Base-by-base conservation (phyloP, 2,113 vertebrate species). In the Hippocampus guttulatus region DNA sequence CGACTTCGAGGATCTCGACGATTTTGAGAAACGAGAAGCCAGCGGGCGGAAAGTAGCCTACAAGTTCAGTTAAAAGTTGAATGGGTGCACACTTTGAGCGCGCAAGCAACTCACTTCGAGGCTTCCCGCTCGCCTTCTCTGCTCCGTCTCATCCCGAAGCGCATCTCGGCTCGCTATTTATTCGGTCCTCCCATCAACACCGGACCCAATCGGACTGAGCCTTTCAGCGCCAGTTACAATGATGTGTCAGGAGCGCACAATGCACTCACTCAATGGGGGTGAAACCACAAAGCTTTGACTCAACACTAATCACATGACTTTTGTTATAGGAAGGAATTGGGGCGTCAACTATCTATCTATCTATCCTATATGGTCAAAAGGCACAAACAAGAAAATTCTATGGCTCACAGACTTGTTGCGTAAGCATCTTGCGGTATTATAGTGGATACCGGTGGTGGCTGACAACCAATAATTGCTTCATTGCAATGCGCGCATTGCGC, bases 91-190 rank as follows among this genome's bases (percentile, higher is more conserved):
- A 62, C 68, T 67, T 76, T 77, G 77, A 55, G 58, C 81, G 76
- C 77, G 69, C 64, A 68, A 80, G 75, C 75, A 65, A 75, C 76
- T 69, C 77, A 78, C 74, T 81, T 66, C 20, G 18, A 64, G 63
- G 68, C 62, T 62, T 40, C 73, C 75, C 87, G 78, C 84, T 65
- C 20, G 63, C 75, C 81, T 78, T 80, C 71, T 84, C 84, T 67
- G 74, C 71, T 81, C 71, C 85, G 74, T 87, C 84, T 91, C 85
- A 80, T 78, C 73, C 80, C 73, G 68, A 41, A 51, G 69, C 75
- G 82, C 86, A 20, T 81, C 81, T 83, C 84, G 43, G 55, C 77
- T 72, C 86, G 82, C 87, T 91, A 89, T 92, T 93, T 92, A 92
- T 92, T 80, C 84, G 79, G 84, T 90, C 90, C 88, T 85, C 78